These are phyloP conservation scores for Acridotheres tristis DNA, from an alignment of 2,797 vertebrate genomes.

Conservation along the genomic window DNA sequence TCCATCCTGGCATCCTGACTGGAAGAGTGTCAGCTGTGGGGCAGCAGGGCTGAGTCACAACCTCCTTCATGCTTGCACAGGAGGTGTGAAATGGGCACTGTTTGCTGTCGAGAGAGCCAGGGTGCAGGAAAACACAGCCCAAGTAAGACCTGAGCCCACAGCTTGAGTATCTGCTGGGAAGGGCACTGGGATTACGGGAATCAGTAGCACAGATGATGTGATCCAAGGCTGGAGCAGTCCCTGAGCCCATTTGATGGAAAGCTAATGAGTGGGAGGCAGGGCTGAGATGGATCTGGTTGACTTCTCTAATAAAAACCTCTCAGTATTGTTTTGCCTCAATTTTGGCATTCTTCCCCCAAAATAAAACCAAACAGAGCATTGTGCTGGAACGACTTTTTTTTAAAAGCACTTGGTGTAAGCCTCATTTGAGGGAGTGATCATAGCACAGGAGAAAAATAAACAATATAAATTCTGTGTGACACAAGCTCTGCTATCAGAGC, in stretches of 20 bases:
- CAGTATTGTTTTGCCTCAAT: background rate
- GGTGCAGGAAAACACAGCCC: background rate
- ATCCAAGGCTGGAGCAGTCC: background rate
- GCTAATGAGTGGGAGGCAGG: background rate
- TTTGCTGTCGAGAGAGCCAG: background rate
- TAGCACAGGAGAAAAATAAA: slow-evolving; percentile 30
- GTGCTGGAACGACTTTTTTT: background rate
- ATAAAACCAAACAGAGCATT: background rate
- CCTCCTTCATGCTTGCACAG: background rate
- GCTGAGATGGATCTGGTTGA: background rate
- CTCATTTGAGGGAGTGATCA: slow-evolving; percentile 24
- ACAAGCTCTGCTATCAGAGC: background rate
- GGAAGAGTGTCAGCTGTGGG: background rate
- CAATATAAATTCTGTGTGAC: slow-evolving; percentile 19
- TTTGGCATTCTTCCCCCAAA: slow-evolving; percentile 19
- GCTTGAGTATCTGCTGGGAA: background rate
- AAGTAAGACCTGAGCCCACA: background rate
- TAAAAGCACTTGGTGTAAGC: background rate
- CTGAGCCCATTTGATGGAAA: background rate
- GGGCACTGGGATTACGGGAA: background rate
- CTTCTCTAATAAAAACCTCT: background rate
- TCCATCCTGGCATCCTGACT: background rate
- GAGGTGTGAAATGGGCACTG: background rate
- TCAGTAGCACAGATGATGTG: background rate
- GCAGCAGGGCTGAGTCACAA: background rate